phyloP scores from a whole-genome alignment of 2,888 invertebrate species.

The Pocota personata region DNA sequence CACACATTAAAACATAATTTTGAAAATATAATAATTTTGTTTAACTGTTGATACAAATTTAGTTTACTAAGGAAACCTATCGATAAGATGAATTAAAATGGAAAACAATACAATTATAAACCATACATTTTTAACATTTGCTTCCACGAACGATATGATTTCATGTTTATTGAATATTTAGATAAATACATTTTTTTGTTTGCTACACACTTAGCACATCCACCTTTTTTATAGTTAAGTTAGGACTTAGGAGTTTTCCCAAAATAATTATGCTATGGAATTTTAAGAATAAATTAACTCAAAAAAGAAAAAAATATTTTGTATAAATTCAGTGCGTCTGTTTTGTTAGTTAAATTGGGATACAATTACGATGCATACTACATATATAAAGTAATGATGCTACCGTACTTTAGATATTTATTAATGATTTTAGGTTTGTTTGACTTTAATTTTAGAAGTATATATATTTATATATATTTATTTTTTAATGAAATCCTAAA shows the following conservation, averaged over 20 bases:
- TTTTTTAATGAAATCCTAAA: constrained; percentile 73
- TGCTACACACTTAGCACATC: constrained; percentile 38
- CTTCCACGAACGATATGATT: constrained; percentile 45
- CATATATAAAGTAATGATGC: constrained; percentile 32
- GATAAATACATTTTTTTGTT: constrained; percentile 12
- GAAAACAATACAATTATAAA: not conserved
- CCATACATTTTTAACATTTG: not conserved
- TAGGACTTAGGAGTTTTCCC: constrained; percentile 5
- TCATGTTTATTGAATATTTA: constrained; percentile 28
- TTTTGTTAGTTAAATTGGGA: constrained; percentile 30
- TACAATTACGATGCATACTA: constrained; percentile 22
- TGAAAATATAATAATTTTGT: not conserved
- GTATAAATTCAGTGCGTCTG: constrained; percentile 48
- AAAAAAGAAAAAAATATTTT: not conserved
- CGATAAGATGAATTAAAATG: not conserved
- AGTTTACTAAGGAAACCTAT: not conserved
- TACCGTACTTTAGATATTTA: constrained; percentile 39
- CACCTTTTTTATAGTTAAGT: constrained; percentile 2
- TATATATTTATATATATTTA: constrained; percentile 27
- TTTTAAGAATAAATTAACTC: constrained; percentile 36
- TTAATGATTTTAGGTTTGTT: constrained; percentile 20
- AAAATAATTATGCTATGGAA: constrained; percentile 37
- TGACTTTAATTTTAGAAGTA: not conserved
- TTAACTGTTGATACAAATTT: not conserved
- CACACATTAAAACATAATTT: not conserved